phyloP scores from a whole-genome alignment of 2,888 invertebrate species.

The Metallyticus violacea region DNA sequence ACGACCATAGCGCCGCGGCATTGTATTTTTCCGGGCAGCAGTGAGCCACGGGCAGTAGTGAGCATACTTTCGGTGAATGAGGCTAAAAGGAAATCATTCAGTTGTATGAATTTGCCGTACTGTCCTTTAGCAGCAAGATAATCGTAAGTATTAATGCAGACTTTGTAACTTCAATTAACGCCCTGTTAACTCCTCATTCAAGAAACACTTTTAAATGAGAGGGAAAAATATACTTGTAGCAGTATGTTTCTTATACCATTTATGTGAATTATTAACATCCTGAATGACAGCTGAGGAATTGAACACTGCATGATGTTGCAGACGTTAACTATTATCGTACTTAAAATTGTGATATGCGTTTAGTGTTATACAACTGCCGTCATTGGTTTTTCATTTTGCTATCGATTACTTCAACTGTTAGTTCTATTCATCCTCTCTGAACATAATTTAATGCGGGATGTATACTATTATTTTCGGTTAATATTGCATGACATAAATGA shows the following conservation, averaged over 20 bases:
- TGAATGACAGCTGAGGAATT: neutral
- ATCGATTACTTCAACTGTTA: neutral
- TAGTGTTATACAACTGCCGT: neutral
- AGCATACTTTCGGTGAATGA: neutral
- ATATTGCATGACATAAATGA: neutral
- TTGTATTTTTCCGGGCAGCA: neutral
- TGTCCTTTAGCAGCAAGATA: neutral
- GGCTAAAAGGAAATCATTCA: neutral
- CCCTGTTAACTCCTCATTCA: neutral
- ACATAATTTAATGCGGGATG: too few relatives aligned
- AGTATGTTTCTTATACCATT: neutral
- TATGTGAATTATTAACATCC: neutral
- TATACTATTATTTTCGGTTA: too few relatives aligned
- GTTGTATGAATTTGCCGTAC: neutral
- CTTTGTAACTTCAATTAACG: neutral
- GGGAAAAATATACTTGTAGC: neutral
- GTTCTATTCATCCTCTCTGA: too few relatives aligned
- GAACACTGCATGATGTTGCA: neutral
- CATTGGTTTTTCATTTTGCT: neutral
- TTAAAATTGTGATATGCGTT: neutral
- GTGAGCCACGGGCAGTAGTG: neutral
- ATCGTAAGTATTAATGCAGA: neutral
- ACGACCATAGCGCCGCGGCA: slow-evolving; percentile 35
- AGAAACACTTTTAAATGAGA: too few relatives aligned
- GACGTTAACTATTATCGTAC: too few relatives aligned